Conservation (phyloP, 2,888 invertebrate genomes). For the Pseudococcus longispinus region DNA sequence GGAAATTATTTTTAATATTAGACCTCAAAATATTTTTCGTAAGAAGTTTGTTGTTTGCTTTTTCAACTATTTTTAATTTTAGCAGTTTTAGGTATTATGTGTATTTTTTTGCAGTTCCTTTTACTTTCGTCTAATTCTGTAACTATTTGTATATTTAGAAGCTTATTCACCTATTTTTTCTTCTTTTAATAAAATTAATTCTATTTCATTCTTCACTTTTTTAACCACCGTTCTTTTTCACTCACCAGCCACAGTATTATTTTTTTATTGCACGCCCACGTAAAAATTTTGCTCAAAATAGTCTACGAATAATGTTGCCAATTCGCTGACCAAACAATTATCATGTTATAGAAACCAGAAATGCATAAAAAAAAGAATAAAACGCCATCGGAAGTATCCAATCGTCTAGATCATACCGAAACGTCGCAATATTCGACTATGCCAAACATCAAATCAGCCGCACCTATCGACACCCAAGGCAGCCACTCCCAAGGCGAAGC, state of each 20-base stretch:
- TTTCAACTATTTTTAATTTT: not conserved
- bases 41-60: too few species aligned
- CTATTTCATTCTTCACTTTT: not conserved
- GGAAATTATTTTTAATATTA: not conserved
- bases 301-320: not conserved
- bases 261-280: not conserved
- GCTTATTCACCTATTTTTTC: not conserved
- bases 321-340: not conserved
- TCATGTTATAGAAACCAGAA: slow-evolving; percentile 5
- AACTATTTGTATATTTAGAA: not conserved
- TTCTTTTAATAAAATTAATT: not conserved
- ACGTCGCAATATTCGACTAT: not conserved
- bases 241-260: not conserved
- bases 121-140: not conserved
- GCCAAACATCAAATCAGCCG: not conserved
- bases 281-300: not conserved
- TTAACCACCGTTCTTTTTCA: not conserved
- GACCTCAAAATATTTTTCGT: not conserved
- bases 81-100: not conserved
- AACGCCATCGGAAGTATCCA: not conserved
- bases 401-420: not conserved
- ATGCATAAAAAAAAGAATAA: not conserved
- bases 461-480: not conserved
- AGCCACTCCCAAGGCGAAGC: not conserved
- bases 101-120: too few species aligned